Conservation (phyloP, 2,113 vertebrate genomes). For the human (Homo sapiens) region GRCh38 chr5:116482001-116482500, state of each 20-base stretch:
- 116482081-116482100: background rate
- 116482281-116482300: background rate
- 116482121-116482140: background rate
- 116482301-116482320: background rate
- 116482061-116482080: background rate
- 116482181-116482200: background rate
- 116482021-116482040: background rate
- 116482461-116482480: conserved; percentile 98
- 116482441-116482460: conserved; percentile 97
- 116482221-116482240: background rate
- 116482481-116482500: conserved; percentile 97
- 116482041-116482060: background rate
- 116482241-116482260: background rate
- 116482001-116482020: background rate
- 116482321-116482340: background rate
- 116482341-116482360: background rate
- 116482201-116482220: too few relatives aligned
- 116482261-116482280: background rate
- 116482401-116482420: background rate
- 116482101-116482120: background rate
- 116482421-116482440: background rate
- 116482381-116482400: background rate
- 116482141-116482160: background rate
- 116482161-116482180: background rate
- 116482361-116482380: too few relatives aligned